Conservation (phyloP, 2,113 vertebrate species). For the Etheostoma cragini region DNA sequence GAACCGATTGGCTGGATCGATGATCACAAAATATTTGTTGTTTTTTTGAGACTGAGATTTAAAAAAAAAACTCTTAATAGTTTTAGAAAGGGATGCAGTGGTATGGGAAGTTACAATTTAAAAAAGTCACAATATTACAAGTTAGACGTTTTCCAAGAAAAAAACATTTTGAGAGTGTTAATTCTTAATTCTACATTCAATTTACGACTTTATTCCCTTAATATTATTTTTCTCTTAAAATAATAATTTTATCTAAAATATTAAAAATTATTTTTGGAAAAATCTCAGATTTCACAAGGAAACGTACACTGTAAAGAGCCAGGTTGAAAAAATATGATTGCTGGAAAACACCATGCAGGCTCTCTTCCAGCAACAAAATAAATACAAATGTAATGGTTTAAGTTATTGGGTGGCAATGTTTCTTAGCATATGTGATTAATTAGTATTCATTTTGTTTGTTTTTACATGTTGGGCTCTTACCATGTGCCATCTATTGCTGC, state of each 20-base stretch:
- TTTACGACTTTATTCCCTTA: not conserved
- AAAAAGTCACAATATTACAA: not conserved
- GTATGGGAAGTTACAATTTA: not conserved
- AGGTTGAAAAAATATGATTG: not conserved
- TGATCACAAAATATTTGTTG: not conserved
- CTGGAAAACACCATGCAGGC: not conserved
- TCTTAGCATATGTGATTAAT: not conserved
- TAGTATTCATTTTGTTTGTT: not conserved
- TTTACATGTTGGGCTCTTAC: not conserved
- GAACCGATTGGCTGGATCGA: not conserved
- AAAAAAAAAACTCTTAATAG: not conserved
- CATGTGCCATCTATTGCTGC: not conserved
- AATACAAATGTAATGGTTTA: not conserved
- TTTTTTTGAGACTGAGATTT: not conserved
- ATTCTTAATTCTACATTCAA: not conserved
- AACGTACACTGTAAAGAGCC: not conserved
- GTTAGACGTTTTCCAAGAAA: not conserved
- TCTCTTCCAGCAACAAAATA: not conserved
- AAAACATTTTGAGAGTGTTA: not conserved
- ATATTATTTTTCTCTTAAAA: not conserved
- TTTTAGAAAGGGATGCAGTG: not conserved
- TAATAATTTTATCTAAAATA: not conserved
- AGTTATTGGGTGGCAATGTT: not conserved
- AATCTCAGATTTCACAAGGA: not conserved
- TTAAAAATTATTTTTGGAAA: not conserved